A percentile compares a stretch with the other conserved stretches of the same genome.
These are phyloP conservation scores for Neomorphus geoffroyi DNA, from an alignment of 2,797 vertebrate genomes.

Conservation along the genomic window DNA sequence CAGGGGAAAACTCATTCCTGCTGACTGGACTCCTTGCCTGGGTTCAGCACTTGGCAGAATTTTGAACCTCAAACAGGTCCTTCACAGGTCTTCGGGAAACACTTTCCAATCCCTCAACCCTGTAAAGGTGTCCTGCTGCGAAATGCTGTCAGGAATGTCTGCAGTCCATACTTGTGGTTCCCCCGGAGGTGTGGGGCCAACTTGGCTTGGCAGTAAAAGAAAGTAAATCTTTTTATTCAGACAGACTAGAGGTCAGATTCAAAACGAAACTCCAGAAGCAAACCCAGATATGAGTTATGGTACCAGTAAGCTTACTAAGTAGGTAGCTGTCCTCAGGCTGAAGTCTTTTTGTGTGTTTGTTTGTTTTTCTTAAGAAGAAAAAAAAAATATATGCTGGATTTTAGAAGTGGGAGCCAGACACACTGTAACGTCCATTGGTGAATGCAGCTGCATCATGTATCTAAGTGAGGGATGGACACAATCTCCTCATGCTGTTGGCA, in stretches of 20 bases:
- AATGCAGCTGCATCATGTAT: neutral
- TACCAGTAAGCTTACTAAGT: neutral
- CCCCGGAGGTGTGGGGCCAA: neutral
- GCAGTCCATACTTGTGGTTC: neutral
- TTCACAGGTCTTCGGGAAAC: neutral
- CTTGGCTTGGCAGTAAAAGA: neutral
- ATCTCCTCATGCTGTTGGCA: neutral
- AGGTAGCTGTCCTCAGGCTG: neutral
- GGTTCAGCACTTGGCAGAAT: neutral
- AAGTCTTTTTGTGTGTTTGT: neutral
- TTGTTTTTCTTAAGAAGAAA: no score
- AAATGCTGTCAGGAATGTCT: neutral
- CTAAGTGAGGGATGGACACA: neutral
- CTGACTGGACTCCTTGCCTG: neutral
- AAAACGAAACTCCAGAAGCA: neutral
- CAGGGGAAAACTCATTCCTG: neutral
- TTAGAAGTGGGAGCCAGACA: neutral
- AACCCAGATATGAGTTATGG: neutral
- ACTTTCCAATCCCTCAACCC: neutral
- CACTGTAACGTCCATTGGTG: neutral
- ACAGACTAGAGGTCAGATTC: neutral
- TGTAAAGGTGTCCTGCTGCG: neutral
- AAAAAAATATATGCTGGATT: neutral
- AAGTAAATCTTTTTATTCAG: neutral
- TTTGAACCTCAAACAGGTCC: neutral